These are phyloP conservation scores for Sprattus sprattus DNA, from an alignment of 2,113 vertebrate genomes.

Conservation along the genomic window DNA sequence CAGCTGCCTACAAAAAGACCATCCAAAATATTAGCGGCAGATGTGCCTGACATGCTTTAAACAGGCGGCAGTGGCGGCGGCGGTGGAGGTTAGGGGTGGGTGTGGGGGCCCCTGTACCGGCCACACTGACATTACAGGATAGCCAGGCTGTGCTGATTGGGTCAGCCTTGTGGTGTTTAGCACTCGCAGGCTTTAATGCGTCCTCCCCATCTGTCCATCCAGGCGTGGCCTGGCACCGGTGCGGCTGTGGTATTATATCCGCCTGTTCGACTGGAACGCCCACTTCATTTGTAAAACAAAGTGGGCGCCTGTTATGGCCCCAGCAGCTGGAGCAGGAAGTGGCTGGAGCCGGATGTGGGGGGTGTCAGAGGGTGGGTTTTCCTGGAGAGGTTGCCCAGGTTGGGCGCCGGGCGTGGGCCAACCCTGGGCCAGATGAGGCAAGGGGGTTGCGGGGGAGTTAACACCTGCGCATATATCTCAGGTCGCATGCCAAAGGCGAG, in stretches of 20 bases:
- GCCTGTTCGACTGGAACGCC: not conserved
- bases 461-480: not conserved
- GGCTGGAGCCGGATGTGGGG: not conserved
- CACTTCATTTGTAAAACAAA: conserved; percentile 16
- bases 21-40: conserved; percentile 65
- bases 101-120: conserved; percentile 42
- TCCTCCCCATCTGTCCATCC: conserved; percentile 49
- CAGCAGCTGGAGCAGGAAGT: not conserved
- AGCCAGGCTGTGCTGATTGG: conserved; percentile 41
- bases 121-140: conserved; percentile 46
- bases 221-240: not conserved
- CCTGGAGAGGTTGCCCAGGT: not conserved
- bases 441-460: not conserved
- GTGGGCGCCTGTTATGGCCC: not conserved
- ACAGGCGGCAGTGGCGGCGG: not conserved
- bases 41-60: conserved; percentile 56
- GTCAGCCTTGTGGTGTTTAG: conserved; percentile 46
- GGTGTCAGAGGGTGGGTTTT: not conserved
- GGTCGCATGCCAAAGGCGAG: conserved; percentile 38
- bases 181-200: conserved; percentile 37
- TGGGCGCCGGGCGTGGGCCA: not conserved
- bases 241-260: not conserved
- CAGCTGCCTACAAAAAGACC: conserved; percentile 65
- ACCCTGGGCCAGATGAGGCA: not conserved
- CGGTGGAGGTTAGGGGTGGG: conserved; percentile 39